Percentiles rank a stretch among this genome's conserved stretches.
These are phyloP conservation scores for Rhodinocichla rosea DNA, from an alignment of 2,113 vertebrate genomes.

Conservation along the genomic window DNA sequence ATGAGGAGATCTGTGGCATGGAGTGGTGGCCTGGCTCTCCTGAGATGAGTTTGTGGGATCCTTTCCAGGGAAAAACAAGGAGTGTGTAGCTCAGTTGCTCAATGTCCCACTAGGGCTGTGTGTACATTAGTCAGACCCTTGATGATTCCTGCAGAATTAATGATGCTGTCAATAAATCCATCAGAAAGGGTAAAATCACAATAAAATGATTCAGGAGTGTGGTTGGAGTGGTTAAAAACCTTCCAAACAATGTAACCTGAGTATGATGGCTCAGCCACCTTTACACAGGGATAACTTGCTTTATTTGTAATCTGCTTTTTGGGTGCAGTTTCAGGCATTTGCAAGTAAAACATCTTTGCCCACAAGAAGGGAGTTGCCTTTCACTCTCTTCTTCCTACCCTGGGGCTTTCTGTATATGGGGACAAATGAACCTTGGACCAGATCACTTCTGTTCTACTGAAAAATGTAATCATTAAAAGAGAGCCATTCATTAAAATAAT, in stretches of 20 bases:
- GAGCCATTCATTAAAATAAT: not conserved
- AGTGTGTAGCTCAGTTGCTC: not conserved
- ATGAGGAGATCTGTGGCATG: not conserved
- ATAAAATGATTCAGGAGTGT: not conserved
- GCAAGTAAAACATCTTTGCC: not conserved
- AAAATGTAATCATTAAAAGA: not conserved
- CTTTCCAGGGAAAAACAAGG: not conserved
- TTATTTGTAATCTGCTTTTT: not conserved
- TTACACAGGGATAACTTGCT: not conserved
- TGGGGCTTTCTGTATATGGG: fast-evolving
- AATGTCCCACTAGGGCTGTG: not conserved
- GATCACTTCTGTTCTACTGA: not conserved
- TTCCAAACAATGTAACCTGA: not conserved
- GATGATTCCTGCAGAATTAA: not conserved
- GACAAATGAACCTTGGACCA: not conserved
- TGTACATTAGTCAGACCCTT: not conserved
- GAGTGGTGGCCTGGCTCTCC: not conserved
- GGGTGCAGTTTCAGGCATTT: not conserved
- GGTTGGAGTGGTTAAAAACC: not conserved
- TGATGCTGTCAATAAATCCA: not conserved
- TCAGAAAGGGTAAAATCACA: not conserved
- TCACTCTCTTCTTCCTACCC: not conserved
- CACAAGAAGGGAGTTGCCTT: not conserved
- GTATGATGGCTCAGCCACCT: not conserved
- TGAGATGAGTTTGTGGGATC: not conserved